Evolutionary conservation across 2,113 vertebrate genomes (phyloP).

Genomic region (Fregetta grallaria): DNA sequence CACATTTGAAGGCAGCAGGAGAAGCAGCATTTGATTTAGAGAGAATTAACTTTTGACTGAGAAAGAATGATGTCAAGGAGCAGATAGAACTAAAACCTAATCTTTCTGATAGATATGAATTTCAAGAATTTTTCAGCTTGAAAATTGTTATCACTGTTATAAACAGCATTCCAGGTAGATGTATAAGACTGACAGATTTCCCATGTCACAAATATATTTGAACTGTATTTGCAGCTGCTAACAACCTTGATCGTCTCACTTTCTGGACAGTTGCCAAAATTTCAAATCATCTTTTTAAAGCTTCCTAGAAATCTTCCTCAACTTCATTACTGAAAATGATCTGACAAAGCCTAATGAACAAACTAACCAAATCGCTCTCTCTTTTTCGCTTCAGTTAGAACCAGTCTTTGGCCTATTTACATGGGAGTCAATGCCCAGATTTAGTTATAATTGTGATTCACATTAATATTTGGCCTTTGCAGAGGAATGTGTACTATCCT

Average conservation of each 20-base stretch:
- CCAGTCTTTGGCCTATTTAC: not conserved
- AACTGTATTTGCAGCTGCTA: not conserved
- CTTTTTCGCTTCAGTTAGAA: not conserved
- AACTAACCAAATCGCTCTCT: rapidly evolving
- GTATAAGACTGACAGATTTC: not conserved
- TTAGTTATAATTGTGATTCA: not conserved
- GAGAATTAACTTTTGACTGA: conserved; percentile 6
- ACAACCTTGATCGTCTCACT: not conserved
- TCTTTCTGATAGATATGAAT: not conserved
- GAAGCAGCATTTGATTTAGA: not conserved
- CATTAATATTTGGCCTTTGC: not conserved
- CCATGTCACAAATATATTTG: not conserved
- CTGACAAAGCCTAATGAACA: not conserved
- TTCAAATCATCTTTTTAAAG: not conserved
- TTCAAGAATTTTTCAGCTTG: conserved; percentile 6
- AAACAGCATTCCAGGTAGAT: not conserved
- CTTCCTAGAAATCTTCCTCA: not conserved
- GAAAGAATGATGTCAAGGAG: not conserved
- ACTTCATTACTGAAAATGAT: not conserved
- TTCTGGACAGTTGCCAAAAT: not conserved
- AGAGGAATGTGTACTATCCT: not conserved
- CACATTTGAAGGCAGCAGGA: not conserved
- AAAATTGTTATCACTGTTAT: not conserved
- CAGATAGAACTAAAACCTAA: not conserved
- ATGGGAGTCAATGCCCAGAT: not conserved